phyloP scores from a whole-genome alignment of 2,797 vertebrate genomes.

The Smutsia temminckii region DNA sequence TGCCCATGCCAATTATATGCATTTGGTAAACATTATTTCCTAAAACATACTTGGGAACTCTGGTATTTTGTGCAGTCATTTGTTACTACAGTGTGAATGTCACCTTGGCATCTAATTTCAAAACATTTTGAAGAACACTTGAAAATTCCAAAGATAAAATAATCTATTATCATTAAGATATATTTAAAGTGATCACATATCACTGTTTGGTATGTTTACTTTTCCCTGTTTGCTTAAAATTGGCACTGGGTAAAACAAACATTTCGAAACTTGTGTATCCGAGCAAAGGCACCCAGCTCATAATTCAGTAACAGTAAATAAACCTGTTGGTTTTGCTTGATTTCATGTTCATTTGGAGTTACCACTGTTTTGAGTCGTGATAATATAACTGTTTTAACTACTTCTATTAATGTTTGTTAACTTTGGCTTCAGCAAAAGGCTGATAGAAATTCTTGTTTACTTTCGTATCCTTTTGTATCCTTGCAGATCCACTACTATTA shows the following conservation, averaged over 20 bases:
- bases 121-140: slow-evolving; percentile 44
- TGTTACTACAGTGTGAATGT: background rate
- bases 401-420: background rate
- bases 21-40: background rate
- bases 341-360: slow-evolving; percentile 62
- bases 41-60: slow-evolving; percentile 19
- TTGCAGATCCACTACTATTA: slow-evolving; percentile 23
- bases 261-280: slow-evolving; percentile 69
- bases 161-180: background rate
- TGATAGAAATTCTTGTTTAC: slow-evolving; percentile 26
- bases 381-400: slow-evolving; percentile 39
- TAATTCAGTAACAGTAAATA: slow-evolving; percentile 62
- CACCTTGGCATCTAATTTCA: slow-evolving; percentile 32
- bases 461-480: slow-evolving; percentile 42
- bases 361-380: slow-evolving; percentile 48
- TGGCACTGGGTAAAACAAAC: slow-evolving; percentile 75
- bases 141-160: slow-evolving; percentile 47
- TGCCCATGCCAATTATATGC: slow-evolving; percentile 69
- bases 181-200: slow-evolving; percentile 23
- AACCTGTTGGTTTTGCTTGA: slow-evolving; percentile 59
- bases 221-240: slow-evolving; percentile 75
- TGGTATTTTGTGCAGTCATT: slow-evolving; percentile 21
- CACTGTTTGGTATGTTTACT: slow-evolving; percentile 41
- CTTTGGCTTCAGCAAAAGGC: slow-evolving; percentile 20
- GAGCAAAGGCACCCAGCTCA: slow-evolving; percentile 46